Evolutionary conservation across 2,888 invertebrate genomes (phyloP).

Genomic region (Eupithecia pulchellata): DNA sequence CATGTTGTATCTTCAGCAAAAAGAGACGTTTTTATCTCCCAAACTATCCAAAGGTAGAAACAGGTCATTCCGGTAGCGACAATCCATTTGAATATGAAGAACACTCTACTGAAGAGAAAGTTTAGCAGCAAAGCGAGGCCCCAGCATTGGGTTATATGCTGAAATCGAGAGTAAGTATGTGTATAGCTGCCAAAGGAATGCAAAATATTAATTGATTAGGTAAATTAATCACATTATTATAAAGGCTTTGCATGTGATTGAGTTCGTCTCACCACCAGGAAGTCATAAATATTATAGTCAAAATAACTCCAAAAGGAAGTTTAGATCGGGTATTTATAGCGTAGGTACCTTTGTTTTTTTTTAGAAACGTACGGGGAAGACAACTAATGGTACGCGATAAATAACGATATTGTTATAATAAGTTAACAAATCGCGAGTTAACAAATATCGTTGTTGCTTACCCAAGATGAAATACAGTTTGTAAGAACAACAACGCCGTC

Average conservation of each 20-base stretch:
- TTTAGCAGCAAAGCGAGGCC: constrained; percentile 88
- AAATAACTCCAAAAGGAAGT: too few species aligned
- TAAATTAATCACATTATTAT: too few species aligned
- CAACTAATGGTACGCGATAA: too few species aligned
- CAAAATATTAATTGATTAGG: neutral
- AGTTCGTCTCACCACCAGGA: too few species aligned
- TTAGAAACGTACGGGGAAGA: too few species aligned
- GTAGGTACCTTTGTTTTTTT: too few species aligned
- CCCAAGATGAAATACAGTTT: constrained; percentile 83
- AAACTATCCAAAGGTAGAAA: constrained; percentile 89
- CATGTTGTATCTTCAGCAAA: constrained; percentile 87
- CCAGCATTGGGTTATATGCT: constrained; percentile 92
- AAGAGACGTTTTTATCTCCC: constrained; percentile 84
- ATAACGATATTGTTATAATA: too few species aligned
- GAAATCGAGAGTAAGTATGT: constrained; percentile 56
- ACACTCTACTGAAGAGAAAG: constrained; percentile 94
- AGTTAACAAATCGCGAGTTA: too few species aligned
- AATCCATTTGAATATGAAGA: constrained; percentile 92
- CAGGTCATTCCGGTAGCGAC: constrained; percentile 87
- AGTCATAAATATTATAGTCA: too few species aligned
- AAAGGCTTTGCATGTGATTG: too few species aligned
- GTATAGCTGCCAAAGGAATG: neutral
- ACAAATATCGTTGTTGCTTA: constrained; percentile 58
- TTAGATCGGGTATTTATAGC: too few species aligned
- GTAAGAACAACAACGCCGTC: constrained; percentile 62